These are phyloP conservation scores for Oxytorus armatus DNA, from an alignment of 2,888 invertebrate species.

Conservation along the genomic window DNA sequence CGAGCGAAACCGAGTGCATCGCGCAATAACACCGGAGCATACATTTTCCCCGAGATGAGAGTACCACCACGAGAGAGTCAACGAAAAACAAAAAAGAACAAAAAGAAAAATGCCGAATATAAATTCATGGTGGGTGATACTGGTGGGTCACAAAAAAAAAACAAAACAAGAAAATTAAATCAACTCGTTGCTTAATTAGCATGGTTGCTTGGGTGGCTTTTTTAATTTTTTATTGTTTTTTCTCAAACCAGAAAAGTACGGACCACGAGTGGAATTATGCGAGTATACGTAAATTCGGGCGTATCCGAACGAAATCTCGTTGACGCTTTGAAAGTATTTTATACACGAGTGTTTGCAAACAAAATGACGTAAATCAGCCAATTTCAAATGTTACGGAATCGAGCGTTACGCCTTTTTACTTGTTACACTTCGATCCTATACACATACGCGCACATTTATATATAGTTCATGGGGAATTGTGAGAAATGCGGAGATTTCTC, in stretches of 20 bases:
- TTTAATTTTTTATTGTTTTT: slow-evolving; percentile 31
- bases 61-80: slow-evolving; percentile 35
- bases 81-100: no score
- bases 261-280: slow-evolving; percentile 57
- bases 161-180: slow-evolving; percentile 38
- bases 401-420: background rate
- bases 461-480: slow-evolving; percentile 4
- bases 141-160: slow-evolving; percentile 22
- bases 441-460: slow-evolving; percentile 1
- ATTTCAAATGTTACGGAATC: background rate
- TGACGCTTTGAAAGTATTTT: slow-evolving; percentile 53
- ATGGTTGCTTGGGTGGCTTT: slow-evolving; percentile 5
- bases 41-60: no score
- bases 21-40: slow-evolving; percentile 29
- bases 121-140: slow-evolving; percentile 27
- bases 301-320: slow-evolving; percentile 49
- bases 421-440: background rate
- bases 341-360: background rate
- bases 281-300: slow-evolving; percentile 43
- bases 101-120: slow-evolving; percentile 34
- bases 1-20: background rate
- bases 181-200: slow-evolving; percentile 50
- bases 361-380: background rate
- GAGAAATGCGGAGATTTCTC: slow-evolving; percentile 10
- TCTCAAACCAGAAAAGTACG: slow-evolving; percentile 27